Base-by-base conservation (phyloP, 2,113 vertebrate genomes). In the Neodon shergylaensis region DNA sequence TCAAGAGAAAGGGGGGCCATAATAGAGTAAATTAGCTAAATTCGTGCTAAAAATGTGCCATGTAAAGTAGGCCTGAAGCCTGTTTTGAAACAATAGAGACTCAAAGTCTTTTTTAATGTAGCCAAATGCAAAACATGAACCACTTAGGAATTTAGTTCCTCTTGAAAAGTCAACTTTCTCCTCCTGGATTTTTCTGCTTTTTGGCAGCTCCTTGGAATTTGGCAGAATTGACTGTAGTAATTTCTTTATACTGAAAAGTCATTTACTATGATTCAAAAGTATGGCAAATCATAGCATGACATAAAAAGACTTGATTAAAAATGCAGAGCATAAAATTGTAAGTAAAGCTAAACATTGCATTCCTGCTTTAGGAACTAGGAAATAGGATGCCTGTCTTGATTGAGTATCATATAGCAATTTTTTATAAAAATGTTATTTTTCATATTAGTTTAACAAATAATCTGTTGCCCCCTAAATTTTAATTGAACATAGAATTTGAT, bases 1-100 rank as follows among this genome's bases (percentile, higher is more conserved):
- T 47, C 87, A 63, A 95, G 47, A 39, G 65, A 93, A 97, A 95
- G 84, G 14, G 47, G 31, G 66, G 39, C 31, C n/a, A 91, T 95
- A 83, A 95, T 79, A 21, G 63, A 92, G 63, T 85, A 95, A 97
- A 95, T 96, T 96, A 93, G 19, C 44, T 83, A 44, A 91, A 96
- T 95, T 61, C 42, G 74, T 88, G 47, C 65, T 95, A 90, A 73
- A 90, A 94, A 81, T 63, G 14, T 91, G 47, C 79, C 91, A 19
- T 93, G 91, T 49, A 94, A 83, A 92, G 44, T 90, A 42, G 79
- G 28, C 70, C 85, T n/a, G 19, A 36, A 88, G 39, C 52, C 86
- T 88, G 4, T 78, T 95, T 95, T 84, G 79, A 21, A 96, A 88
- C 70, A 94, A 74, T 68, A 63, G n/a, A 72, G 42, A 89, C 12